phyloP scores from a whole-genome alignment of 2,888 invertebrate species.

The Drosophila emarginata region DNA sequence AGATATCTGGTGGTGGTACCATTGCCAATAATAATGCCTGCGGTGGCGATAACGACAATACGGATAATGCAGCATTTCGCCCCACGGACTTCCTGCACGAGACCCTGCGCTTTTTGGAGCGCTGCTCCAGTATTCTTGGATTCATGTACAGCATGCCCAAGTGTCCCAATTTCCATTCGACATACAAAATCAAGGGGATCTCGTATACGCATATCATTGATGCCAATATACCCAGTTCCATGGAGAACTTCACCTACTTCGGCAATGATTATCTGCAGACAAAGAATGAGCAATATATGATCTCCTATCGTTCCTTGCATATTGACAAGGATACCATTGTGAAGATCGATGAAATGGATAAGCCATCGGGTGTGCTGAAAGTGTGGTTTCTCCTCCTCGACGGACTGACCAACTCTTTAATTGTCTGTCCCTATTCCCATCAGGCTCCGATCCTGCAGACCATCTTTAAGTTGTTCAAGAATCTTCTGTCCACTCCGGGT shows the following conservation, averaged over 20 bases:
- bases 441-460: conserved; percentile 94
- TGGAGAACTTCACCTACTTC: conserved; percentile 87
- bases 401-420: conserved; percentile 91
- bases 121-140: conserved; percentile 92
- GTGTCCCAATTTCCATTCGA: conserved; percentile 95
- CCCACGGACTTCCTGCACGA: conserved; percentile 84
- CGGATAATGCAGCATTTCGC: conserved; percentile 82
- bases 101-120: conserved; percentile 92
- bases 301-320: conserved; percentile 82
- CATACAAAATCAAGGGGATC: conserved; percentile 91
- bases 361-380: conserved; percentile 91
- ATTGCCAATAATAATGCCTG: conserved; percentile 84
- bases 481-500: conserved; percentile 91
- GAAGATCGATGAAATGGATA: conserved; percentile 86
- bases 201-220: conserved; percentile 91
- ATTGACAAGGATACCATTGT: conserved; percentile 83
- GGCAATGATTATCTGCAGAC: conserved; percentile 85
- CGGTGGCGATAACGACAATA: not conserved
- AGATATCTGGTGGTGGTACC: conserved; percentile 82
- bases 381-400: conserved; percentile 95
- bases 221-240: conserved; percentile 89
- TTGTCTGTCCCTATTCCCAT: conserved; percentile 93
- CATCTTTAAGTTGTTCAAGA: conserved; percentile 91
- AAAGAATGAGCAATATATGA: conserved; percentile 86
- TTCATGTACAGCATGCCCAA: conserved; percentile 98